Evolutionary conservation across 2,113 vertebrate species (phyloP).

Genomic region (Chaetodon auriga): DNA sequence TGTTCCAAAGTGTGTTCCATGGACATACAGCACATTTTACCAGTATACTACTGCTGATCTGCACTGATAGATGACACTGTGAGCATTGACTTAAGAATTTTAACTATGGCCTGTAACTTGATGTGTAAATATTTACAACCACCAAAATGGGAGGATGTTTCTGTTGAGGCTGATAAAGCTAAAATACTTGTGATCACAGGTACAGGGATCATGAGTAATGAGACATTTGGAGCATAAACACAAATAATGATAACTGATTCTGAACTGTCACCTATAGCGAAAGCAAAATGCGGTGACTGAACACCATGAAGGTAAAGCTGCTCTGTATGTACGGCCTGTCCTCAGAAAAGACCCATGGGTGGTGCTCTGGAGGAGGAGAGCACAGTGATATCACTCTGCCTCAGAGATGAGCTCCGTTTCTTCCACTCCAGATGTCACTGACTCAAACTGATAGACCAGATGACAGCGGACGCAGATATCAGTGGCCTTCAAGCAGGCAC

Average conservation of each 20-base stretch:
- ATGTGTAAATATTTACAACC: slow-evolving; percentile 33
- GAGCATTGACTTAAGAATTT: slow-evolving; percentile 1
- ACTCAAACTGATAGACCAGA: slow-evolving; percentile 41
- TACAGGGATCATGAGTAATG: slow-evolving; percentile 24
- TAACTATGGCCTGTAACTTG: neutral
- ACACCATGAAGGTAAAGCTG: slow-evolving; percentile 40
- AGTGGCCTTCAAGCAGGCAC: slow-evolving; percentile 21
- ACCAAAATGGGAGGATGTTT: slow-evolving; percentile 30
- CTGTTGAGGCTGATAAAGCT: slow-evolving; percentile 14
- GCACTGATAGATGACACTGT: neutral
- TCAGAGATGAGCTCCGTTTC: slow-evolving; percentile 45
- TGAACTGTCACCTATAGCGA: slow-evolving; percentile 32
- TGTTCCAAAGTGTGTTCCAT: slow-evolving; percentile 8
- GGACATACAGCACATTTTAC: neutral
- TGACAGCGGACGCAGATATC: slow-evolving; percentile 38
- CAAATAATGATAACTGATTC: slow-evolving; percentile 54
- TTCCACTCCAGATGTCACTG: slow-evolving; percentile 65
- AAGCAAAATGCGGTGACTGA: slow-evolving; percentile 17
- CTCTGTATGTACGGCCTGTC: slow-evolving; percentile 13
- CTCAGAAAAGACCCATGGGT: slow-evolving; percentile 11
- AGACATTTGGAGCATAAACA: slow-evolving; percentile 21
- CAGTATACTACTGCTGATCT: neutral
- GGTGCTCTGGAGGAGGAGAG: slow-evolving; percentile 26
- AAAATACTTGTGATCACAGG: slow-evolving; percentile 14
- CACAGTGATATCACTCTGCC: slow-evolving; percentile 34